phyloP scores from a whole-genome alignment of 1,140 invertebrate species.

The Camponotus vicinus region DNA sequence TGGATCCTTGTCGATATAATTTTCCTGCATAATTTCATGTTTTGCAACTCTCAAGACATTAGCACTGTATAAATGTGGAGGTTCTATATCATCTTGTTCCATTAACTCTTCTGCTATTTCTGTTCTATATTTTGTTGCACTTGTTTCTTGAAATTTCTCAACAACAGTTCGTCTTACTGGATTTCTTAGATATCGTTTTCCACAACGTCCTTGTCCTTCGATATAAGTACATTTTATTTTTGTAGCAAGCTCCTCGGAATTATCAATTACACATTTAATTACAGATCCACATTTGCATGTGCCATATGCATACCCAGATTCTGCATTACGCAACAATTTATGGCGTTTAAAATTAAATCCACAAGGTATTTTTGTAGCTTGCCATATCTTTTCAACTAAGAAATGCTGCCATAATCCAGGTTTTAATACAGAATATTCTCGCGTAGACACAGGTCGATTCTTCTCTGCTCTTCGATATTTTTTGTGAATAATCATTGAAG shows the following conservation, averaged over 20 bases:
- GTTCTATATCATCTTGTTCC: too few relatives aligned
- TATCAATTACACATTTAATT: neutral
- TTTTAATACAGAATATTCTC: neutral
- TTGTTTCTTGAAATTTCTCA: too few relatives aligned
- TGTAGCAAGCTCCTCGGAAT: neutral
- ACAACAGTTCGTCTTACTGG: neutral
- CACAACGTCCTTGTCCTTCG: neutral
- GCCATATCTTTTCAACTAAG: slow-evolving; percentile 1
- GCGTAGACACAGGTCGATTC: neutral
- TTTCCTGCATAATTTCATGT: too few relatives aligned
- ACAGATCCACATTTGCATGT: slow-evolving; percentile 12
- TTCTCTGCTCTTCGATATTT: slow-evolving; percentile 8
- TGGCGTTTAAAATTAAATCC: slow-evolving; percentile 26
- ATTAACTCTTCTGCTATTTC: too few relatives aligned
- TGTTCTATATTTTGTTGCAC: too few relatives aligned
- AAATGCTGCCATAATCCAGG: slow-evolving; percentile 7
- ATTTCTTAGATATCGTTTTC: neutral
- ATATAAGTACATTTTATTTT: slow-evolving; percentile 7
- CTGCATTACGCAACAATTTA: neutral
- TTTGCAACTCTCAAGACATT: too few relatives aligned
- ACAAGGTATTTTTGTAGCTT: slow-evolving; percentile 13
- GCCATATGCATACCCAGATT: slow-evolving; percentile 5
- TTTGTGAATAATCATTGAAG: neutral
- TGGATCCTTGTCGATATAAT: too few relatives aligned
- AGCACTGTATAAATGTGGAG: too few relatives aligned